A percentile compares a stretch with the other conserved stretches of the same genome.
These are phyloP conservation scores for Mesorhabditis sp. DNA, from an alignment of 2,888 invertebrate species.

Conservation along the genomic window DNA sequence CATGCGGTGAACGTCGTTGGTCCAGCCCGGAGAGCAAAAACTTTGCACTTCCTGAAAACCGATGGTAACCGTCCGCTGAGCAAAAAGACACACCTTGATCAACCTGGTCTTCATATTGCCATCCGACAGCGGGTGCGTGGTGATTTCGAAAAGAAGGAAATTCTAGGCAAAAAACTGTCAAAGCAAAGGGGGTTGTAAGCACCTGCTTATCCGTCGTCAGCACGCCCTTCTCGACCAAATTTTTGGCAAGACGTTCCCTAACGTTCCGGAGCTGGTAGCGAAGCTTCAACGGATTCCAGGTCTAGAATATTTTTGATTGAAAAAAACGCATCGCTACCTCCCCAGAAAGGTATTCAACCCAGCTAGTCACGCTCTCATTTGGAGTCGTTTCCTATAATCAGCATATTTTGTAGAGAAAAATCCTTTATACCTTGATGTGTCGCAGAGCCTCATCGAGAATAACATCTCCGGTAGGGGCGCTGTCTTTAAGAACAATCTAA, in stretches of 20 bases:
- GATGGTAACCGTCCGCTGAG: slow-evolving; percentile 63
- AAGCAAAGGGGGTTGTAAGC: slow-evolving; percentile 71
- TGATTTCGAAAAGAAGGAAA: slow-evolving; percentile 99
- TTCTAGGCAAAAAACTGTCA: slow-evolving; percentile 98
- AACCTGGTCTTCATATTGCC: slow-evolving; percentile 89
- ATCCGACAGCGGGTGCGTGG: slow-evolving; percentile 95
- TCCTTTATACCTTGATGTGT: slow-evolving; percentile 73
- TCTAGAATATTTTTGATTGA: slow-evolving; percentile 59
- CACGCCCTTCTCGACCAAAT: slow-evolving; percentile 83
- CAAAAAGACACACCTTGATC: slow-evolving; percentile 69
- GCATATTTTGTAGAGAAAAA: not conserved
- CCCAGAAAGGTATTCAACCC: slow-evolving; percentile 99
- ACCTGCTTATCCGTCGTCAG: slow-evolving; percentile 35
- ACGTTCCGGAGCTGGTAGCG: slow-evolving; percentile 98
- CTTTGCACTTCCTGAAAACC: slow-evolving; percentile 74
- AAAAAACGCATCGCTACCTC: slow-evolving; percentile 52
- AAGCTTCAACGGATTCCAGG: slow-evolving; percentile 98
- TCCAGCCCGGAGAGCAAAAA: slow-evolving; percentile 88
- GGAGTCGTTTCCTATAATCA: slow-evolving; percentile 79
- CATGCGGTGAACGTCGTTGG: slow-evolving; percentile 94
- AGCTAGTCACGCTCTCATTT: slow-evolving; percentile 92
- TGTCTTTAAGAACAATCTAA: slow-evolving; percentile 71
- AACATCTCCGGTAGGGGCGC: slow-evolving; percentile 93
- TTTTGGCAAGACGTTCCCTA: slow-evolving; percentile 94
- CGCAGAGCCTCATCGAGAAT: slow-evolving; percentile 82